Base-by-base conservation (phyloP, 2,113 vertebrate species). In the Ammodytes marinus region DNA sequence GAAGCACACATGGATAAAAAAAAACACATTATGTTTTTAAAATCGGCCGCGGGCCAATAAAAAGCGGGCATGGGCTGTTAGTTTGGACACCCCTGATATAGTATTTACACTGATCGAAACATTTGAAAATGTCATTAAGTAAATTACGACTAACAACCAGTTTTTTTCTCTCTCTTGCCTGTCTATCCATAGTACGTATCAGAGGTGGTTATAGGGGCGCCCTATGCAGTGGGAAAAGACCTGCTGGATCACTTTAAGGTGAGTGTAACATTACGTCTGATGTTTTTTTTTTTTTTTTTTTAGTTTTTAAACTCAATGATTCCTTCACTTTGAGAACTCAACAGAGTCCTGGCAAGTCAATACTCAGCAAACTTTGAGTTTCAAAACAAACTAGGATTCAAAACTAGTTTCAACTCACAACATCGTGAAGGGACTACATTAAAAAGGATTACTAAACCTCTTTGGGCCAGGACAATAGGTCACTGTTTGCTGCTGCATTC, bases 191-290 rank as follows among this genome's bases (percentile, higher is more conserved):
- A 99, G 98, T 99, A 99, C 0, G 98, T 99, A 68, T 98, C 98
- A 0, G 98, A 99, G 90, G 98, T 99, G 78, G 98, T 99, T 84
- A 99, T 99, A 5, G 98, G 98, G 27, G 98, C 98, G 0, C 98
- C 98, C 0, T 99, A 99, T 0, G 93, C 97, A 0, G 96, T 99
- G 69, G 97, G 96, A 11, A 96, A 96, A 8, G 98, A 99, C 83
- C 95, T 99, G 55, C 85, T 99, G 88, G 97, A 97, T 88, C 97
- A 99, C 87, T 99, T 99, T 89, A 99, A 95, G 97, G 98, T 99
- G n/a, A 73, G 89, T 47, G 1, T 14, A 2, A 42, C 46, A 66
- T 58, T 39, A 46, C 3, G 1, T 64, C 50, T 46, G 8, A 45
- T 65, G 1, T 15, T 60, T 59, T 68, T 15, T 17, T 66, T 3